A percentile compares a stretch with the other conserved stretches of the same genome.
Evolutionary conservation across 1,140 invertebrate genomes (phyloP).

Genomic region (Euschistus heros): DNA sequence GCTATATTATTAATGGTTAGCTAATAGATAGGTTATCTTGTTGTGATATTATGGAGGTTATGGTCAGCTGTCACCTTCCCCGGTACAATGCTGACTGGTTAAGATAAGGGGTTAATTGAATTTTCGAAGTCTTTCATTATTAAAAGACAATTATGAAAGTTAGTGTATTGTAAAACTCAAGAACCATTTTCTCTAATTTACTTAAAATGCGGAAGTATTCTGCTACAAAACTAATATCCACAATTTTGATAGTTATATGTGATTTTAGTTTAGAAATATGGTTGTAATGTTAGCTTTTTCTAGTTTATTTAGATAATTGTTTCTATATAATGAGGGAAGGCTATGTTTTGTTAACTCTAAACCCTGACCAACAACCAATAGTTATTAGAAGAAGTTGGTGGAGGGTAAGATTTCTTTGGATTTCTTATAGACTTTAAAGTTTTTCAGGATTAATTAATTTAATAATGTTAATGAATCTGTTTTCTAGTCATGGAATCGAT

Average conservation of each 20-base stretch:
- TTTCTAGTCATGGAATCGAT: constrained; percentile 66
- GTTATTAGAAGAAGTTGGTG: constrained; percentile 34
- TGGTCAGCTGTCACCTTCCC: too few species aligned
- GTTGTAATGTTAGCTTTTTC: constrained; percentile 1
- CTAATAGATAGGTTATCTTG: too few species aligned
- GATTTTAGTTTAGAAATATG: background rate
- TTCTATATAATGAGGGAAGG: constrained; percentile 20
- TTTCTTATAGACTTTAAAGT: background rate
- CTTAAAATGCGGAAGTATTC: too few species aligned
- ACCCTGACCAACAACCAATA: constrained; percentile 18
- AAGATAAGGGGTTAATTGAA: too few species aligned
- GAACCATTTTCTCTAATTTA: too few species aligned
- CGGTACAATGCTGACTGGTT: too few species aligned
- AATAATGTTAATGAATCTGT: constrained; percentile 4
- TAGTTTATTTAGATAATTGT: background rate
- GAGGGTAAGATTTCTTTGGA: constrained; percentile 34
- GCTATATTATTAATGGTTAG: too few species aligned
- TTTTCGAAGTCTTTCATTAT: too few species aligned
- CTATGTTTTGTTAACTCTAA: constrained; percentile 17
- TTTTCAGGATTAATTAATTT: constrained; percentile 4
- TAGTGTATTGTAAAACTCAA: too few species aligned
- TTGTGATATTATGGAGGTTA: too few species aligned
- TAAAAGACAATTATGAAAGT: too few species aligned
- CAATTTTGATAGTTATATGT: background rate
- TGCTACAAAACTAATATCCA: too few species aligned